These are phyloP conservation scores for Drosophila bifasciata DNA, from an alignment of 1,140 invertebrate species.

Conservation along the genomic window DNA sequence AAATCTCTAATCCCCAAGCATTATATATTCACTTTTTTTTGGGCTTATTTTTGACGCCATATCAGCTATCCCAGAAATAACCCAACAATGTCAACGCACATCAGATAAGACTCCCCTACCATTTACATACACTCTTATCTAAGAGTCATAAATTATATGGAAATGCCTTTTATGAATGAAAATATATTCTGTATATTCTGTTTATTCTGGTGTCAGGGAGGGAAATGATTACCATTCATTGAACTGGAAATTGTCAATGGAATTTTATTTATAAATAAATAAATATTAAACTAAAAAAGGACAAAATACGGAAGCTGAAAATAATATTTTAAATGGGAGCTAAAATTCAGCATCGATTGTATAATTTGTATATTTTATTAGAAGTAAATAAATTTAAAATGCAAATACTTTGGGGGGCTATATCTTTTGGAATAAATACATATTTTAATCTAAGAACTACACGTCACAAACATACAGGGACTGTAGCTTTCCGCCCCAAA, in stretches of 20 bases:
- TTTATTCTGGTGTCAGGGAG: conserved; percentile 5
- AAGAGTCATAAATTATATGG: conserved; percentile 22
- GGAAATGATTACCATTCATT: conserved; percentile 11
- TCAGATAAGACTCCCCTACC: conserved; percentile 15
- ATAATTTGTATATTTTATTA: too few relatives aligned
- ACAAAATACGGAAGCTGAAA: conserved; percentile 5
- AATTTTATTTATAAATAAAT: conserved; percentile 20
- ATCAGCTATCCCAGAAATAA: not conserved
- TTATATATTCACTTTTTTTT: not conserved
- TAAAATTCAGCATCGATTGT: too few relatives aligned
- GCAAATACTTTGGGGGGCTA: too few relatives aligned
- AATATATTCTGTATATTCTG: conserved; percentile 3
- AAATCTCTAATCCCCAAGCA: not conserved
- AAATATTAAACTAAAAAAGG: not conserved
- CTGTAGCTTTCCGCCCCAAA: too few relatives aligned
- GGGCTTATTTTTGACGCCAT: conserved; percentile 14
- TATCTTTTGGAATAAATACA: too few relatives aligned
- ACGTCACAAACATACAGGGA: too few relatives aligned
- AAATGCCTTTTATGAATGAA: conserved; percentile 32
- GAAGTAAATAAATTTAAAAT: too few relatives aligned
- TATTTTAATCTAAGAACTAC: too few relatives aligned
- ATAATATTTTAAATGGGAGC: too few relatives aligned
- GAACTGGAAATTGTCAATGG: conserved; percentile 18
- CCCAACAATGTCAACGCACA: conserved; percentile 2
- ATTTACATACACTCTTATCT: conserved; percentile 28